Percentiles rank a stretch among this genome's conserved stretches.
phyloP scores from a whole-genome alignment of 2,113 vertebrate species.

The Lasiurus borealis region DNA sequence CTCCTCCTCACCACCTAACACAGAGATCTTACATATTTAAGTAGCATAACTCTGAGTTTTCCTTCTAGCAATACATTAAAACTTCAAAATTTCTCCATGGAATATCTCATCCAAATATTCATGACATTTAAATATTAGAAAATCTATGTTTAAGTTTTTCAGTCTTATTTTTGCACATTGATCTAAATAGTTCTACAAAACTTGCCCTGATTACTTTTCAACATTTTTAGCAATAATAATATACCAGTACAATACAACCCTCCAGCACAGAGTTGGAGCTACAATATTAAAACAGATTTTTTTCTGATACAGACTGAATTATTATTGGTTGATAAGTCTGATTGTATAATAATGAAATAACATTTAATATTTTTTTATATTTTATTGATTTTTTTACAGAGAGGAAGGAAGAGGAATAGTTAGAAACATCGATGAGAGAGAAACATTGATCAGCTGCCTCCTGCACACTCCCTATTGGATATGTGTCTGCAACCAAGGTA shows the following conservation, averaged over 20 bases:
- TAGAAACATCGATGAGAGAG: too few species aligned
- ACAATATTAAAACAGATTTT: conserved; percentile 2
- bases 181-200: background rate
- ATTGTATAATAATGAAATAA: background rate
- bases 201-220: conserved; percentile 24
- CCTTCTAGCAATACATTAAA: background rate
- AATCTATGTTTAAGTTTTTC: background rate
- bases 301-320: conserved; percentile 25
- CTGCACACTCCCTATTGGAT: too few species aligned
- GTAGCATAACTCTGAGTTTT: background rate
- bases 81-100: background rate
- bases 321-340: conserved; percentile 25
- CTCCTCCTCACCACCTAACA: rapidly evolving
- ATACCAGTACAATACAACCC: conserved; percentile 22
- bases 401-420: too few species aligned
- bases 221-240: conserved; percentile 46
- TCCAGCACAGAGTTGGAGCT: conserved; percentile 19
- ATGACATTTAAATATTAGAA: background rate
- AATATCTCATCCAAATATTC: conserved; percentile 36
- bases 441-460: too few species aligned
- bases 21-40: background rate
- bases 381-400: too few species aligned
- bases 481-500: too few species aligned
- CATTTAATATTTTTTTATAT: conserved; percentile 45
- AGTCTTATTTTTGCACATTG: background rate